A percentile compares a stretch with the other conserved stretches of the same genome.
phyloP scores from a whole-genome alignment of 2,888 invertebrate species.

The Amblyteles armatorius region DNA sequence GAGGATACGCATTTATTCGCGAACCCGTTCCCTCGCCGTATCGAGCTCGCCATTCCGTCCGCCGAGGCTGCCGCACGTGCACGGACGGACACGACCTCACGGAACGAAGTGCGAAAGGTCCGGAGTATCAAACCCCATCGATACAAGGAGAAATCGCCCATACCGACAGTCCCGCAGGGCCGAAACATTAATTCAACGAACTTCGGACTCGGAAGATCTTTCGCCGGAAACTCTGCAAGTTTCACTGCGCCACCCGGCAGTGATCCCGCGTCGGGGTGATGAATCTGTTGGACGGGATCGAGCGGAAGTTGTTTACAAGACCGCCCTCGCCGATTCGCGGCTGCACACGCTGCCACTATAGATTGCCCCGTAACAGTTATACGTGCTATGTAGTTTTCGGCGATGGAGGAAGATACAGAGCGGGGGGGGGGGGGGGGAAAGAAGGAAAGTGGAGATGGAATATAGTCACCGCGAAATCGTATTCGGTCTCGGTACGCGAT shows the following conservation, averaged over 20 bases:
- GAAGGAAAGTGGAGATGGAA: background rate
- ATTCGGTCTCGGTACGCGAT: conserved; percentile 75
- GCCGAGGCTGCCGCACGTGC: background rate
- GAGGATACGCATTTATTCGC: conserved; percentile 60
- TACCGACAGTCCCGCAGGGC: conserved; percentile 37
- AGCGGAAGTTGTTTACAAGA: conserved; percentile 76
- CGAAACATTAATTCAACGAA: conserved; percentile 15
- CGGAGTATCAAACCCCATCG: background rate
- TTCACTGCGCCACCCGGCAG: conserved; percentile 32
- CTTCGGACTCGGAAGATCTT: conserved; percentile 12
- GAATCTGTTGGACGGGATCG: conserved; percentile 33
- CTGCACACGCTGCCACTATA: background rate
- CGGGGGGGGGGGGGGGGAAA: background rate
- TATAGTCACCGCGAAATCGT: conserved; percentile 71
- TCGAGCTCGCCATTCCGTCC: conserved; percentile 22
- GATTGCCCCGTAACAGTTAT: background rate
- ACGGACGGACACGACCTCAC: background rate
- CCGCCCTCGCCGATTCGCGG: conserved; percentile 49
- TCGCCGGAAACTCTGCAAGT: conserved; percentile 47
- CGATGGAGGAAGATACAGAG: conserved; percentile 5
- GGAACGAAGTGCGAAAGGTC: conserved; percentile 1
- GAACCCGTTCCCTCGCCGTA: conserved; percentile 22
- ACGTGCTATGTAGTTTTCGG: background rate
- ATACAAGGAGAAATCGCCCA: background rate
- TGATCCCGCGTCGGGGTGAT: conserved; percentile 4